Evolutionary conservation across 2,797 vertebrate species (phyloP).

Genomic region (Sebastes vulpes): DNA sequence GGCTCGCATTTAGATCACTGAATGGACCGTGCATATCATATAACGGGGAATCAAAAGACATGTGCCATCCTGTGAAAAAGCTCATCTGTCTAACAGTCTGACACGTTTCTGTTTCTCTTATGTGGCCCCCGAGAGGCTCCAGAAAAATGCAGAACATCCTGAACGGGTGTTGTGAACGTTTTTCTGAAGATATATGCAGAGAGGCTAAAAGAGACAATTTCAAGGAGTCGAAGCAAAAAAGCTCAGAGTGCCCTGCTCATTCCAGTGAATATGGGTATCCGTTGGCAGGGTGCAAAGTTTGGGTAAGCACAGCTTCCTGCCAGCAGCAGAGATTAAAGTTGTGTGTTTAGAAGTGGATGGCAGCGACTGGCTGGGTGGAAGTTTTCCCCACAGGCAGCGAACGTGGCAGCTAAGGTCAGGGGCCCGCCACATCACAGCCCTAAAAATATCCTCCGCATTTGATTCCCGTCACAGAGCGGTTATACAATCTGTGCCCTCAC

Average conservation of each 20-base stretch:
- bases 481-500: conserved; percentile 75
- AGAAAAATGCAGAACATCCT: conserved; percentile 69
- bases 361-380: conserved; percentile 66
- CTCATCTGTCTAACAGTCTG: conserved; percentile 72
- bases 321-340: conserved; percentile 78
- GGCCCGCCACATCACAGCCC: conserved; percentile 75
- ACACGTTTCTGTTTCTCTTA: conserved; percentile 68
- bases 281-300: conserved; percentile 74
- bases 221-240: conserved; percentile 62
- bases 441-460: conserved; percentile 83
- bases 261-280: conserved; percentile 72
- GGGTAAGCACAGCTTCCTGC: conserved; percentile 74
- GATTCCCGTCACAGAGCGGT: conserved; percentile 77
- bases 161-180: conserved; percentile 58
- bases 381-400: conserved; percentile 70
- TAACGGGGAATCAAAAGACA: conserved; percentile 65
- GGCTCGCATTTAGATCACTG: conserved; percentile 73
- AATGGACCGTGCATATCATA: conserved; percentile 73
- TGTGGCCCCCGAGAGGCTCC: conserved; percentile 50
- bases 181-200: conserved; percentile 64
- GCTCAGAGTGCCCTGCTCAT: conserved; percentile 63
- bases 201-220: conserved; percentile 69
- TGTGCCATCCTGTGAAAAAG: conserved; percentile 68
- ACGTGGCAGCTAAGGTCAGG: conserved; percentile 77
- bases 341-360: conserved; percentile 72